Evolutionary conservation across 2,797 vertebrate species (phyloP), one percentile per base, ranked within the genome.

Genomic region (Lutjanus campechanus): DNA sequence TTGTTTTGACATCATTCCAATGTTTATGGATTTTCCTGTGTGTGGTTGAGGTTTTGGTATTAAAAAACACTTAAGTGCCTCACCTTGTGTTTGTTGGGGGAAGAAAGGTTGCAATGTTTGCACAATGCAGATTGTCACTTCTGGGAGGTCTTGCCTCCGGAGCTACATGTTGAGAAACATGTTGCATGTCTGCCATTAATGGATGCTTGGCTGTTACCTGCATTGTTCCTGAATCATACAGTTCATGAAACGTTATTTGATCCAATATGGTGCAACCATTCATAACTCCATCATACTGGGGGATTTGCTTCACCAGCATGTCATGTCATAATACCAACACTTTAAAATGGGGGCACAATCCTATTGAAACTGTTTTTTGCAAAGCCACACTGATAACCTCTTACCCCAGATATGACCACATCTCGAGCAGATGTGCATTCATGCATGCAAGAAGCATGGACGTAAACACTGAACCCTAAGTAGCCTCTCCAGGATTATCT

Each of bases 1-100:
- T 93, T 95, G 95, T 96, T 95, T 96, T 95, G 94, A 95, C 95
- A 95, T 95, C 90, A 94, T 94, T 95, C 89, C 94, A 94, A 88
- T 85, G 93, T 96, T 96, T 96, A 96, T 95, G 90, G 93, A 95
- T 95, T 94, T 95, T 95, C 94, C 94, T 93, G 91, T 90, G 91
- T 93, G 89, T 77, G 90, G 94, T 92, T 93, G 89, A 95, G 94
- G 91, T 93, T 92, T 91, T 58, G 84, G 84, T 93, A 89, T 93
- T 90, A 91, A 94, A 94, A 86, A 89, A 88, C 82, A 83, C 69
- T 91, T 82, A 88, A 92, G 90, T 74, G 83, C 84, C 85, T 94
- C 93, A 93, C 92, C 92, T 95, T 95, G 92, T 93, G 85, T 86
- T 93, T 93, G 90, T 89, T 85, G 86, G 75, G 65, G 86, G 88